These are phyloP conservation scores for Trachops cirrhosus DNA, from an alignment of 2,797 vertebrate species.

Conservation along the genomic window DNA sequence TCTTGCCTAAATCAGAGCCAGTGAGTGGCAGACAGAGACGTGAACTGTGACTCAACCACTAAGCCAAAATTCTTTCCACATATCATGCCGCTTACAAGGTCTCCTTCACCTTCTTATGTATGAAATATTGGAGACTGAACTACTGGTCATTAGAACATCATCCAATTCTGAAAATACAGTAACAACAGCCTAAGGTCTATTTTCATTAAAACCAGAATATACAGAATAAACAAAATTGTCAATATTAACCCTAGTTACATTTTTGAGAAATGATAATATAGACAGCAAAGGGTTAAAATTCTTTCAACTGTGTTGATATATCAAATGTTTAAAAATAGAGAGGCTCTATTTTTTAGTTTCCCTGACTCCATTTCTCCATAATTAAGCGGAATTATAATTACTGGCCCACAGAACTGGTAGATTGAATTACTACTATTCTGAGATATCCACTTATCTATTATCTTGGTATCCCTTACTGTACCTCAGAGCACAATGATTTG, in stretches of 20 bases:
- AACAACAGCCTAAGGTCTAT: not conserved
- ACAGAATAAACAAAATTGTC: slow-evolving; percentile 17
- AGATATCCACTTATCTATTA: not conserved
- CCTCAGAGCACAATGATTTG: not conserved
- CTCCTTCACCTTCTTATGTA: slow-evolving; percentile 1
- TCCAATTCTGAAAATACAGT: not conserved
- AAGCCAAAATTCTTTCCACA: not conserved
- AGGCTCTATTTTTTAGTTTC: not conserved
- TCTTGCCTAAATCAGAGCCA: not conserved
- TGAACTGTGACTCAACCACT: not conserved
- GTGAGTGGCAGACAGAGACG: not conserved
- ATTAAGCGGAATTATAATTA: slow-evolving; percentile 23
- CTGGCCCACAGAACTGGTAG: not conserved
- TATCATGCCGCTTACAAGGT: not conserved
- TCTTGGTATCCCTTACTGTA: not conserved
- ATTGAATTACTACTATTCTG: slow-evolving; percentile 20
- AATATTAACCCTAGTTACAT: slow-evolving; percentile 10
- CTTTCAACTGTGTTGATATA: not conserved
- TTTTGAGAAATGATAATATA: slow-evolving; percentile 11
- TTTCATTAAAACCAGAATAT: slow-evolving; percentile 17
- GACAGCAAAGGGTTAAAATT: not conserved
- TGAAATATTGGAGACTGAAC: not conserved
- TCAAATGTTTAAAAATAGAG: not conserved
- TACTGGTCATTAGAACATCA: not conserved
- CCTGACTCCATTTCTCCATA: not conserved